Evolutionary conservation across 1,140 invertebrate genomes (phyloP).

Genomic region (Physella acuta): DNA sequence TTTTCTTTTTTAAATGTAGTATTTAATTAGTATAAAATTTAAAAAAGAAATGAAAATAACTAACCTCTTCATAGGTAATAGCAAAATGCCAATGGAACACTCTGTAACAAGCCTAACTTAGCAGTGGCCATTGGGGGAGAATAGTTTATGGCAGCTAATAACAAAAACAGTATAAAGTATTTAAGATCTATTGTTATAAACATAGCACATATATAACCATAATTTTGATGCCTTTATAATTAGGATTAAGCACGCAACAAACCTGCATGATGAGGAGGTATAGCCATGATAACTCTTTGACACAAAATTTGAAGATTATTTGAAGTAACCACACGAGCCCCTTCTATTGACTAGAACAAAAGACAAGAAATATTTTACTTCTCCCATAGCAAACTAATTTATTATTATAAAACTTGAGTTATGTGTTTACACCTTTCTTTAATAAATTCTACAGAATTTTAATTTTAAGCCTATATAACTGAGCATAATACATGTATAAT

Average conservation of each 20-base stretch:
- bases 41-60: no score
- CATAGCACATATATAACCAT: neutral
- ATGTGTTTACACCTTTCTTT: no score
- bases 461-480: neutral
- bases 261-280: conserved; percentile 45
- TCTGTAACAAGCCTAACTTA: conserved; percentile 48
- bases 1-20: no score
- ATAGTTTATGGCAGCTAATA: conserved; percentile 53
- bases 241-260: no score
- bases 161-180: no score
- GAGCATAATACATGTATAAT: no score
- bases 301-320: conserved; percentile 33
- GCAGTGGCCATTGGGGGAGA: conserved; percentile 49
- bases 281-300: conserved; percentile 34
- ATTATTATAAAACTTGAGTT: no score
- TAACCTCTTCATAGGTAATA: conserved; percentile 58
- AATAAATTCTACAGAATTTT: no score
- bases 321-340: conserved; percentile 30
- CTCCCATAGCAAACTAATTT: no score
- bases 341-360: conserved; percentile 26
- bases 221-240: neutral
- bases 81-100: conserved; percentile 59
- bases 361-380: neutral
- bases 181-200: no score
- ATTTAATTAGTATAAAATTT: no score